These are phyloP conservation scores for Dermochelys coriacea DNA, from an alignment of 2,797 vertebrate genomes.

Conservation along the genomic window DNA sequence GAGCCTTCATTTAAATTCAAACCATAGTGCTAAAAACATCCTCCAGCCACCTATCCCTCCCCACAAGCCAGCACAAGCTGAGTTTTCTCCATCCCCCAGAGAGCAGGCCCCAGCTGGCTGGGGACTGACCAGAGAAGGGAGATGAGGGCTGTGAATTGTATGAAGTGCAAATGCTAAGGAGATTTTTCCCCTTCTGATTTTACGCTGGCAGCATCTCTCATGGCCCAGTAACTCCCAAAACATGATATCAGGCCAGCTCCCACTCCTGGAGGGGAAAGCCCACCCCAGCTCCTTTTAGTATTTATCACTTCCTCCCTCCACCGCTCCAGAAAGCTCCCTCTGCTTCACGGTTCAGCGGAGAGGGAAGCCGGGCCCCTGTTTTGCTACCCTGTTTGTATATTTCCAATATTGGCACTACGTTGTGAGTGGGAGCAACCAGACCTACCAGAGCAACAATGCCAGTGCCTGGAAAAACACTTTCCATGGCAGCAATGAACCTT, in stretches of 20 bases:
- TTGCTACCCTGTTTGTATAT: not conserved
- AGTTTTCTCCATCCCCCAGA: not conserved
- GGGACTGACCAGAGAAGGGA: not conserved
- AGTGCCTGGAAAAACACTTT: not conserved
- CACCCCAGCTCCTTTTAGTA: not conserved
- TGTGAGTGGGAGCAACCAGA: not conserved
- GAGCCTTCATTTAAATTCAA: constrained; percentile 1
- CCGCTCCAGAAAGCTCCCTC: not conserved
- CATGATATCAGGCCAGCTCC: not conserved
- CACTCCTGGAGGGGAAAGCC: not conserved
- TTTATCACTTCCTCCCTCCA: not conserved
- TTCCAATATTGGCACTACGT: not conserved
- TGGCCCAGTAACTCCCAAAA: not conserved
- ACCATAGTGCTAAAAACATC: constrained; percentile 23
- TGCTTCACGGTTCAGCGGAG: not conserved
- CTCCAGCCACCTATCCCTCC: constrained; percentile 3
- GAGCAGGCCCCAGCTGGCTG: not conserved
- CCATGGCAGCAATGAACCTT: not conserved
- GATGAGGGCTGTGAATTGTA: not conserved
- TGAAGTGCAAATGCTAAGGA: not conserved
- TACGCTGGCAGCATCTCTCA: not conserved
- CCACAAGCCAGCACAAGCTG: constrained; percentile 39
- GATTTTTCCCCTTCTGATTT: not conserved
- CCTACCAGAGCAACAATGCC: not conserved
- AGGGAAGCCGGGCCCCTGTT: too few relatives aligned